A percentile compares a stretch with the other conserved stretches of the same genome.
Conservation (phyloP, 2,888 invertebrate genomes). For the Ryuthela nishihirai region DNA sequence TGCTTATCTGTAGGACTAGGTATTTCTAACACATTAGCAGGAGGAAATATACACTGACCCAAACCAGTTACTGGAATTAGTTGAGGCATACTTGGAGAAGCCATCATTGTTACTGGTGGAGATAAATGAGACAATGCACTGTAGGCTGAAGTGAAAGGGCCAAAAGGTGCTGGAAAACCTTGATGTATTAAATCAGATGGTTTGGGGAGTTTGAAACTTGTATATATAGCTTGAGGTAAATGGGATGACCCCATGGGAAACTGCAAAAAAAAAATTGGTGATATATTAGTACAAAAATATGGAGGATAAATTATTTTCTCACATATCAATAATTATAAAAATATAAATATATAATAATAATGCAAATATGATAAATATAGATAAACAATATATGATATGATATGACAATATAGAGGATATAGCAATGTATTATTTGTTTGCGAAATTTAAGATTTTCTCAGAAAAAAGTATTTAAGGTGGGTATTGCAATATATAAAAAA, state of each 20-base stretch:
- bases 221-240: slow-evolving; percentile 86
- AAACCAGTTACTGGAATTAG: slow-evolving; percentile 29
- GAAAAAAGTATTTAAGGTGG: too few relatives aligned
- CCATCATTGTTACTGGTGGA: slow-evolving; percentile 33
- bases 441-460: too few relatives aligned
- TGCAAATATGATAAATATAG: too few relatives aligned
- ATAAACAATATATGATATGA: too few relatives aligned
- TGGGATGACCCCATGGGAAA: slow-evolving; percentile 46
- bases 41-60: slow-evolving; percentile 26
- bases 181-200: slow-evolving; percentile 45
- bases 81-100: slow-evolving; percentile 27
- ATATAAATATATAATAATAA: too few relatives aligned
- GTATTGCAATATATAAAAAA: too few relatives aligned
- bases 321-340: too few relatives aligned
- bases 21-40: slow-evolving; percentile 19
- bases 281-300: too few relatives aligned
- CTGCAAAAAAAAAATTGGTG: slow-evolving; percentile 33
- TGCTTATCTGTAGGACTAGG: slow-evolving; percentile 25
- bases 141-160: slow-evolving; percentile 34
- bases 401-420: too few relatives aligned
- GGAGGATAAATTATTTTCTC: too few relatives aligned
- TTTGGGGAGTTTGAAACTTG: slow-evolving; percentile 87
- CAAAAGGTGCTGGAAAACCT: slow-evolving; percentile 24
- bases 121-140: slow-evolving; percentile 27
- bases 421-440: too few relatives aligned